Evolutionary conservation across 1,140 invertebrate species (phyloP), one percentile per base, ranked within the genome.

Genomic region (Agrilus planipennis): DNA sequence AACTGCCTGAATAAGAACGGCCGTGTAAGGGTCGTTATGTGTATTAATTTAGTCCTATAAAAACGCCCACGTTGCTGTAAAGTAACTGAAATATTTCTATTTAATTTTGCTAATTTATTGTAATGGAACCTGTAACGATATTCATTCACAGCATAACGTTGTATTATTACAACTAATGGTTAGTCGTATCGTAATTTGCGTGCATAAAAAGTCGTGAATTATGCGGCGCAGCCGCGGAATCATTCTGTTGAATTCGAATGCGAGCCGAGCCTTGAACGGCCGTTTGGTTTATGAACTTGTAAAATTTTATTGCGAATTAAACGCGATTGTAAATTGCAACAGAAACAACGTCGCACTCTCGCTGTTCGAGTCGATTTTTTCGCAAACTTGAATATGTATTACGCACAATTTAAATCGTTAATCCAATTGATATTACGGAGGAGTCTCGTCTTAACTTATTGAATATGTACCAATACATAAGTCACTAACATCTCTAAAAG

Each of bases 171-270:
- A 39, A 39, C 38, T 39, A 30, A 39, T 39, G 28, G 25, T 29
- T 27, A 18, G 6, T 29, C 20, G 16, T 18, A 6, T 28, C 36
- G 20, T 38, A 38, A 38, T 38, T 38, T 38, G 22, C 28, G 20
- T n/a, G 28, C 21, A 25, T 25, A 17, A 28, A 39, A 29, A 30
- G 29, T 39, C 31, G 31, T 39, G 15, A 28, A 28, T 30, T 39
- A 30, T 25, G 27, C 17, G 18, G 14, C 31, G 27, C 22, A 30
- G 27, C 27, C 31, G 29, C 29, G 27, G 31, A 39, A 39, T 39
- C 31, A 28, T 39, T 39, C n/a, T n/a, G n/a, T 39, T 39, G 20
- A 39, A 39, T 39, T 39, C 31, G 38, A 39, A 39, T 39, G 31
- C 23, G 31, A 30, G 19, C 19, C 19, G 14, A 38, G 10, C 15